These are phyloP conservation scores for Cyclina sinensis DNA, from an alignment of 1,140 invertebrate genomes.

Conservation along the genomic window DNA sequence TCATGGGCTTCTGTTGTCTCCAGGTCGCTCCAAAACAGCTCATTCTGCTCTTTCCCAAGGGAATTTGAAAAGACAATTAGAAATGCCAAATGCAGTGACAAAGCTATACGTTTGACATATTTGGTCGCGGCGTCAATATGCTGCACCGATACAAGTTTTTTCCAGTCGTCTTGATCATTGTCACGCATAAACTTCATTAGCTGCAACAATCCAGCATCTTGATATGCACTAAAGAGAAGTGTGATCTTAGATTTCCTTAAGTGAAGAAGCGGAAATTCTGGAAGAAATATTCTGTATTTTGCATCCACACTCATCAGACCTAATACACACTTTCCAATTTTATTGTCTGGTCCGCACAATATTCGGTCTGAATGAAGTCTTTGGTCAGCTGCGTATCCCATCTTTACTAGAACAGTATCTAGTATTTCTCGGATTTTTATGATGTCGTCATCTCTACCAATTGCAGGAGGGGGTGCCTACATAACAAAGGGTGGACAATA, in stretches of 20 bases:
- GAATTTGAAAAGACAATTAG: neutral
- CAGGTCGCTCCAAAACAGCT: neutral
- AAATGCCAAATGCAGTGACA: constrained; percentile 10
- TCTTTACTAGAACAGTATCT: constrained; percentile 3
- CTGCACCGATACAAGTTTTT: neutral
- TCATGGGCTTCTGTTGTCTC: neutral
- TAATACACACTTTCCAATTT: neutral
- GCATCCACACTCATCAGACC: neutral
- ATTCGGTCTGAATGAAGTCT: neutral
- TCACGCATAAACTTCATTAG: neutral
- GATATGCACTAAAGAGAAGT: constrained; percentile 13
- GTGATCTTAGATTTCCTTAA: constrained; percentile 10
- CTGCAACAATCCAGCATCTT: constrained; percentile 11
- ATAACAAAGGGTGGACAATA: neutral
- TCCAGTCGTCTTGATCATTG: neutral
- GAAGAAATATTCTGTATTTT: constrained; percentile 17
- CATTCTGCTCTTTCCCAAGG: neutral
- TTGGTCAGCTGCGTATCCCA: neutral
- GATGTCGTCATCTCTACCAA: constrained; percentile 17
- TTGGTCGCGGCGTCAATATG: constrained; percentile 23
- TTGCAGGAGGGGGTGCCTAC: constrained; percentile 25
- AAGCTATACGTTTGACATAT: neutral
- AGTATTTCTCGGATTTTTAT: constrained; percentile 7
- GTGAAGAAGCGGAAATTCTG: constrained; percentile 17
- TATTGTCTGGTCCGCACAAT: constrained; percentile 21